Base-by-base conservation (phyloP, 2,888 invertebrate species). In the Lathronympha strigana region DNA sequence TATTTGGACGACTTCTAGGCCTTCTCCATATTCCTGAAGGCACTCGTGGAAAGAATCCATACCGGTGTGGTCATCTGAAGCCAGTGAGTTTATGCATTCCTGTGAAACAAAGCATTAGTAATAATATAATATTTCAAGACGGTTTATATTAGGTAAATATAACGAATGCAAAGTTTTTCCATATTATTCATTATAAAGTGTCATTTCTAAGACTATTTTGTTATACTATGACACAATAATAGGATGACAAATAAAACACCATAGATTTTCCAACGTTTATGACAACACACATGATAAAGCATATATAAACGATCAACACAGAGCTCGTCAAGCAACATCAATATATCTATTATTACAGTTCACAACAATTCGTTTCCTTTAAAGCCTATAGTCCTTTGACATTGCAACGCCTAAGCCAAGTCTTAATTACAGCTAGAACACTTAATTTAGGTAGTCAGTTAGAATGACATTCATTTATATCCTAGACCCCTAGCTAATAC, bases 1-100 rank as follows among this genome's bases (percentile, higher is more conserved):
- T 75, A 94, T 94, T 73, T 94, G 93, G 13, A 94, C 93, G 3
- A 93, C 93, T 78, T 94, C 94, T 61, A 94, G 72, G 17, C 94
- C 94, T 76, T 94, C 94, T 4, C 94, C 94, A 71, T 94, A 94
- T 74, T 94, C 94, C 78, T 94, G 94, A 47, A 94, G 90, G 72
- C 94, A 94, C 80, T 94, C 94, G 77, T 94, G 94, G 73, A 93
- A 94, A 49, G 94, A 94, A 66, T 94, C 94, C 83, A 94, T 90
- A 45, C 94, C 94, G 0, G 94, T 94, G 74, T 94, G 93, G 72
- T 94, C 94, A 63, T 94, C 94, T 36, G 93, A 93, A 5, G 93
- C 93, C 61, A 93, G 80, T 0, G 94, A 94, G 75, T 92, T 92
- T 64, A 92, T 79, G 72, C 87, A 92, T 83, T 93, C 93, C 92